Conservation (phyloP, 2,888 invertebrate species). For the Amiota communis region DNA sequence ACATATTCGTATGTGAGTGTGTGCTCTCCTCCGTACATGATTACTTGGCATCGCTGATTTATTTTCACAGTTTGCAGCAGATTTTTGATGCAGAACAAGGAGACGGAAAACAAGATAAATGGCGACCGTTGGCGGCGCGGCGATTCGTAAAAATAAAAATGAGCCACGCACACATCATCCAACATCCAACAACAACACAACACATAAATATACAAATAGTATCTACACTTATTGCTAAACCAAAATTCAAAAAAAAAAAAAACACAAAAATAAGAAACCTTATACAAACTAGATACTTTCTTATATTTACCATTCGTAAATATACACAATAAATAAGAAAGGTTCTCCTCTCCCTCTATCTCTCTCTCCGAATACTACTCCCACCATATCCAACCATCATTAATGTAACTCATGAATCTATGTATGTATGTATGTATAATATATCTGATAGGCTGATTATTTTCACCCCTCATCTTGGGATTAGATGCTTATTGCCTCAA, state of each 20-base stretch:
- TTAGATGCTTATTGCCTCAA: conserved; percentile 50
- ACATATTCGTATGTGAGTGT: conserved; percentile 45
- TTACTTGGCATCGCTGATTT: conserved; percentile 69
- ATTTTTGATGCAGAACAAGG: conserved; percentile 67
- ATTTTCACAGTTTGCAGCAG: conserved; percentile 72
- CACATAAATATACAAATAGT: too few relatives aligned
- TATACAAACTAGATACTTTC: conserved; percentile 5
- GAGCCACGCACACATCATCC: conserved; percentile 17
- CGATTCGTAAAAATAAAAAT: conserved; percentile 43
- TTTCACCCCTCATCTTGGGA: conserved; percentile 33
- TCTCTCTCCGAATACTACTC: too few relatives aligned
- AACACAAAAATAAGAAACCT: conserved; percentile 19
- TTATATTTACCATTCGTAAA: too few relatives aligned
- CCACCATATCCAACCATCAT: too few relatives aligned
- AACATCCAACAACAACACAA: neutral
- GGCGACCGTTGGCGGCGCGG: conserved; percentile 59
- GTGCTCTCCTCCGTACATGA: conserved; percentile 40
- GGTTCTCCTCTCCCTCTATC: too few relatives aligned
- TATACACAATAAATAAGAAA: too few relatives aligned
- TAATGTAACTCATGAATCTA: too few relatives aligned
- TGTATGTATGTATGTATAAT: neutral
- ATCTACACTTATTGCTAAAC: neutral
- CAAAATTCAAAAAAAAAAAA: neutral
- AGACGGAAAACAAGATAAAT: conserved; percentile 64
- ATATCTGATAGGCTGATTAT: neutral